Conservation (phyloP, 2,888 invertebrate genomes). For the Sesia bembeciformis region DNA sequence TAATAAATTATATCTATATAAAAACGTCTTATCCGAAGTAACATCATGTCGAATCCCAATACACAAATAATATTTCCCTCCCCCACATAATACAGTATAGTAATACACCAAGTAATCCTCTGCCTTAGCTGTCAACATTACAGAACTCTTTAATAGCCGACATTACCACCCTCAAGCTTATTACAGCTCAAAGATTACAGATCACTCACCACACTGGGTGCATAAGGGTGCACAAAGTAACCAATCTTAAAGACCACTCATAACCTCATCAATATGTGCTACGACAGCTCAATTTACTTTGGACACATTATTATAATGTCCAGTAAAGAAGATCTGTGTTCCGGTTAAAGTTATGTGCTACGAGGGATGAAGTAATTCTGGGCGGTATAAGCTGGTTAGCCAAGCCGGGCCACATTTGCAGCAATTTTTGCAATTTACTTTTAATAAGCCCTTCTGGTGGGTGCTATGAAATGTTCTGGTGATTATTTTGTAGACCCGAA, state of each 20-base stretch:
- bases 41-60: not conserved
- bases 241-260: not conserved
- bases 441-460: slow-evolving; percentile 60
- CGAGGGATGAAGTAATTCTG: slow-evolving; percentile 22
- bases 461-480: slow-evolving; percentile 48
- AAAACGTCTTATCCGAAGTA: no score
- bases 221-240: slow-evolving; percentile 29
- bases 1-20: no score
- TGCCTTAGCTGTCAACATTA: slow-evolving; percentile 53
- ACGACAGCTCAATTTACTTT: slow-evolving; percentile 22
- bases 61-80: not conserved
- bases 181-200: slow-evolving; percentile 61
- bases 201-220: slow-evolving; percentile 34
- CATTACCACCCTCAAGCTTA: slow-evolving; percentile 54
- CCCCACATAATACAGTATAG: not conserved
- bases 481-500: slow-evolving; percentile 20
- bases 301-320: slow-evolving; percentile 12
- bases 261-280: slow-evolving; percentile 9
- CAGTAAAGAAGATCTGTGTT: slow-evolving; percentile 21
- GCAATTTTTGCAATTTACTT: slow-evolving; percentile 72
- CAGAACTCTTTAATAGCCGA: slow-evolving; percentile 44
- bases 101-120: slow-evolving; percentile 1
- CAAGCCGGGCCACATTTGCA: slow-evolving; percentile 62
- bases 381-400: slow-evolving; percentile 50
- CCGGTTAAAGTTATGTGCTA: slow-evolving; percentile 8